These are phyloP conservation scores for Falco novaeseelandiae DNA, from an alignment of 2,797 vertebrate species.

Conservation along the genomic window DNA sequence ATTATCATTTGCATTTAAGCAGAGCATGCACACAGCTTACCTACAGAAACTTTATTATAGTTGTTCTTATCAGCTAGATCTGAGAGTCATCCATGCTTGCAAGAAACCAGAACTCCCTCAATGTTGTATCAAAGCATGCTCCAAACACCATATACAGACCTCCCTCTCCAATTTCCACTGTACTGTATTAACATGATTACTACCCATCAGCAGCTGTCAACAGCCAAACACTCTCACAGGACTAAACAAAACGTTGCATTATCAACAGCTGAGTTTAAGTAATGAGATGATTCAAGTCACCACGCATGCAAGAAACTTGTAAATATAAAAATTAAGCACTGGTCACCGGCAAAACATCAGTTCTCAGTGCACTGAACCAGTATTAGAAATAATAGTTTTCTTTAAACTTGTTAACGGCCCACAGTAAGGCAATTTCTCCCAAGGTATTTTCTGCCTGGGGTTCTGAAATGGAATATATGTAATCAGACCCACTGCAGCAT, in stretches of 20 bases:
- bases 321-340: not conserved
- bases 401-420: not conserved
- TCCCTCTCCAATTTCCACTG: not conserved
- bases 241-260: not conserved
- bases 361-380: not conserved
- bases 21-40: not conserved
- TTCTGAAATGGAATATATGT: not conserved
- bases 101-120: not conserved
- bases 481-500: not conserved
- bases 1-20: not conserved
- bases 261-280: not conserved
- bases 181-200: not conserved
- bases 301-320: fast-evolving
- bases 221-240: not conserved
- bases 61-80: not conserved
- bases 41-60: not conserved
- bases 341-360: not conserved
- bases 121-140: not conserved
- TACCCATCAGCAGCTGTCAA: not conserved
- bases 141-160: not conserved
- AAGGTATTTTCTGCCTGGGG: not conserved
- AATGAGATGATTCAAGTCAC: not conserved
- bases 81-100: not conserved
- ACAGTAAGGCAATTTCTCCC: not conserved
- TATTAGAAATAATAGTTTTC: not conserved